Conservation (phyloP, 2,888 invertebrate genomes). For the Chymomyza caudatula region DNA sequence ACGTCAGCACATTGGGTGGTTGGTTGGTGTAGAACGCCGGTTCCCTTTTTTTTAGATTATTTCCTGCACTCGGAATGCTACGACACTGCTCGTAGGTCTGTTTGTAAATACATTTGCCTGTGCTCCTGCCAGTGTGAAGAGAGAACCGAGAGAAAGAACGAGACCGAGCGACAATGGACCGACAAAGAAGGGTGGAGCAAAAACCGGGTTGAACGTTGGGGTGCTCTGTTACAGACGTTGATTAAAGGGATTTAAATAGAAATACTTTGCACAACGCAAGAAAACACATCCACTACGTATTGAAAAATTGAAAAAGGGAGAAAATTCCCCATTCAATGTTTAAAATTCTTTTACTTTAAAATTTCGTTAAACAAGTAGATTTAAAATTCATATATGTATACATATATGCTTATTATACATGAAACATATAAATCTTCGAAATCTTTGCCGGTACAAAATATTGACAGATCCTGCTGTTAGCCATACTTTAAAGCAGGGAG, state of each 20-base stretch:
- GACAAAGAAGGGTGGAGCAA: conserved; percentile 36
- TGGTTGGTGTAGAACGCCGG: conserved; percentile 40
- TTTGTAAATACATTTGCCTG: not conserved
- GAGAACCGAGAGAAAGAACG: conserved; percentile 24
- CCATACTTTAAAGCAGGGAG: too few relatives aligned
- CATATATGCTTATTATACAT: too few relatives aligned
- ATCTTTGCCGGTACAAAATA: too few relatives aligned
- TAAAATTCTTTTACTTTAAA: not conserved
- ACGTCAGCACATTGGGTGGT: conserved; percentile 41
- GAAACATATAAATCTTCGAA: too few relatives aligned
- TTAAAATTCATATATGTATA: too few relatives aligned
- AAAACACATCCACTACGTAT: not conserved
- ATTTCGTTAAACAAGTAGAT: not conserved
- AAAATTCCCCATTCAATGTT: not conserved
- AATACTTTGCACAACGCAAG: conserved; percentile 20
- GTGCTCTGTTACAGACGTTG: conserved; percentile 23
- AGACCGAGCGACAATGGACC: not conserved
- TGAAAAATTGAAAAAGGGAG: not conserved
- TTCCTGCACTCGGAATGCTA: conserved; percentile 25
- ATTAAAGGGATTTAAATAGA: conserved; percentile 48
- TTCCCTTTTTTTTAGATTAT: conserved; percentile 44
- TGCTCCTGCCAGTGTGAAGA: not conserved
- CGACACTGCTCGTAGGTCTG: conserved; percentile 6
- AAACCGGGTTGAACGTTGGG: conserved; percentile 16
- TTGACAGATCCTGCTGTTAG: too few relatives aligned